Conservation (phyloP, 2,797 vertebrate genomes). For the Hylomyscus alleni region DNA sequence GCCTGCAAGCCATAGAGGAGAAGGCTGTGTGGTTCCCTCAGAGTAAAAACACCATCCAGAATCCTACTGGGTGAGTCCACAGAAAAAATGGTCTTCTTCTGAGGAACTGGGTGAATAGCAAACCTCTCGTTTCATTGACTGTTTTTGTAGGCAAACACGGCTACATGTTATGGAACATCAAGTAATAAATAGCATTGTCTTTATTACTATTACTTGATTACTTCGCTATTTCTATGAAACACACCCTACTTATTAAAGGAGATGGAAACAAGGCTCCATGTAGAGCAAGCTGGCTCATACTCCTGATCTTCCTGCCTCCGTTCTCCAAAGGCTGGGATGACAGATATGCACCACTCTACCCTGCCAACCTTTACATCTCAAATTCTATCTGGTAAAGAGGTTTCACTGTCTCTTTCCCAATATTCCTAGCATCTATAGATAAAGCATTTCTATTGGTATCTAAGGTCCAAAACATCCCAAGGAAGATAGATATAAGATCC, state of each 20-base stretch:
- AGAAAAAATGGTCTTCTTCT: constrained; percentile 63
- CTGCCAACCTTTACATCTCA: not conserved
- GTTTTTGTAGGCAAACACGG: constrained; percentile 43
- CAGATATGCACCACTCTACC: not conserved
- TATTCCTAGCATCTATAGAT: not conserved
- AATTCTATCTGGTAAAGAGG: not conserved
- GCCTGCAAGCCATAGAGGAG: constrained; percentile 43
- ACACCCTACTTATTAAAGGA: not conserved
- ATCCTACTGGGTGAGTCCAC: constrained; percentile 57
- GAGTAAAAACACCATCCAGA: constrained; percentile 53
- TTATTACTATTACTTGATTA: too few relatives aligned
- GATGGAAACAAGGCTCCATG: not conserved
- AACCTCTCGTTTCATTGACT: not conserved
- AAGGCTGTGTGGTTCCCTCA: not conserved
- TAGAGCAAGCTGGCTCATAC: too few relatives aligned
- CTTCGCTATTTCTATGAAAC: not conserved
- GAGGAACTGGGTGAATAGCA: constrained; percentile 16
- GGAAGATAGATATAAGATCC: not conserved
- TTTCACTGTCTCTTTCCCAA: not conserved
- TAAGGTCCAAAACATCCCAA: not conserved
- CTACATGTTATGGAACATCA: not conserved
- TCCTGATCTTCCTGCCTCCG: not conserved
- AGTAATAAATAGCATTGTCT: not conserved
- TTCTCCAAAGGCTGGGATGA: not conserved
- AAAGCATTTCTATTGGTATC: not conserved